phyloP scores from a whole-genome alignment of 2,888 invertebrate genomes.

The Erpobdella octoculata region DNA sequence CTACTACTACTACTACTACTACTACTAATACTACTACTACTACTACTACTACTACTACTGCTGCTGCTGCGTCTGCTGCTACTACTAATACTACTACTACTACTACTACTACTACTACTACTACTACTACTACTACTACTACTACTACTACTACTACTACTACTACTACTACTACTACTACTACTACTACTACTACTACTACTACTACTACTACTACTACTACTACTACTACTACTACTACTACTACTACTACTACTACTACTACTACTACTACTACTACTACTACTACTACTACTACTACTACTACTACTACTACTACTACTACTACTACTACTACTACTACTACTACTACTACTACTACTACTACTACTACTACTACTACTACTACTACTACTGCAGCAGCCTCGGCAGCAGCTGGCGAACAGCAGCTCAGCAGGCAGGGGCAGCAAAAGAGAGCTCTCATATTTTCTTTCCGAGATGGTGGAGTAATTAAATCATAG shows the following conservation, averaged over 20 bases:
- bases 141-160: background rate
- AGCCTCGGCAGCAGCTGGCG: no score
- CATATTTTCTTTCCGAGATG: no score
- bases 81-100: no score
- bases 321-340: conserved; percentile 7
- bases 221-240: conserved; percentile 11
- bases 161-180: background rate
- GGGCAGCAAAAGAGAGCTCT: no score
- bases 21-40: no score
- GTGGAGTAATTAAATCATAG: no score
- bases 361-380: background rate
- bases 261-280: background rate
- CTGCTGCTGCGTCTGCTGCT: no score
- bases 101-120: background rate
- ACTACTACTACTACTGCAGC: no score
- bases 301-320: background rate
- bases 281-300: background rate
- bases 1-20: no score
- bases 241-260: background rate
- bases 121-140: conserved; percentile 2
- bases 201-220: conserved; percentile 12
- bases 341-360: background rate
- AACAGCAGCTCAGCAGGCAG: no score
- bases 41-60: no score
- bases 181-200: background rate